Base-by-base conservation (phyloP, 2,113 vertebrate species). In the Ifrita kowaldi region DNA sequence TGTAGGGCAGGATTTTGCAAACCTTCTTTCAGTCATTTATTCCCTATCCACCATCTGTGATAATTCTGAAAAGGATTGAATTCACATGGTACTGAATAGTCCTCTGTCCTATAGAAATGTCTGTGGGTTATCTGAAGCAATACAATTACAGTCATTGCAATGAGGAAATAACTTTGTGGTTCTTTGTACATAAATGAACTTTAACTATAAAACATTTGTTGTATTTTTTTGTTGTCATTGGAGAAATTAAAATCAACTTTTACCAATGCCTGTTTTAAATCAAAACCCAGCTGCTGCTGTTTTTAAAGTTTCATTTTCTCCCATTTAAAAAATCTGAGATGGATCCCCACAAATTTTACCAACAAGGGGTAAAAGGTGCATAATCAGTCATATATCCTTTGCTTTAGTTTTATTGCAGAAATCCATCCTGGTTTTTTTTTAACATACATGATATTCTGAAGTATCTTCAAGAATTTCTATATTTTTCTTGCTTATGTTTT, bases 51-150 rank as follows among this genome's bases (percentile, higher is more conserved):
- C 57, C 85, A 96, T 75, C 91, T 96, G 93, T 90, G 90, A 78
- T 86, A 89, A 78, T 95, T 94, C 79, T 78, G 64, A 68, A 80
- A 88, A 91, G 55, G 64, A 95, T 35, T 90, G 83, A 84, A 92
- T 96, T 96, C 92, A 95, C 71, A 88, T 81, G 85, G 79, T 78
- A 81, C 60, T 96, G 83, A 95, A 94, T 93, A 88, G 83, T 62
- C 56, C 82, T 93, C 94, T 97, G 87, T 96, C 79, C 67, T 90
- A 52, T 53, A 74, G 90, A 95, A 78, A 64, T 41, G 83, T 74
- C 83, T 92, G 82, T 95, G 95, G 56, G 64, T 86, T 92, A 84
- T 93, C 68, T 89, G 88, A 86, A 78, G 64, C 47, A 84, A 71
- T 81, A 78, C 71, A 89, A 67, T 88, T 90, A 88, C 21, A 90